phyloP scores from a whole-genome alignment of 2,113 vertebrate species.

The Coregonus clupeaformis region DNA sequence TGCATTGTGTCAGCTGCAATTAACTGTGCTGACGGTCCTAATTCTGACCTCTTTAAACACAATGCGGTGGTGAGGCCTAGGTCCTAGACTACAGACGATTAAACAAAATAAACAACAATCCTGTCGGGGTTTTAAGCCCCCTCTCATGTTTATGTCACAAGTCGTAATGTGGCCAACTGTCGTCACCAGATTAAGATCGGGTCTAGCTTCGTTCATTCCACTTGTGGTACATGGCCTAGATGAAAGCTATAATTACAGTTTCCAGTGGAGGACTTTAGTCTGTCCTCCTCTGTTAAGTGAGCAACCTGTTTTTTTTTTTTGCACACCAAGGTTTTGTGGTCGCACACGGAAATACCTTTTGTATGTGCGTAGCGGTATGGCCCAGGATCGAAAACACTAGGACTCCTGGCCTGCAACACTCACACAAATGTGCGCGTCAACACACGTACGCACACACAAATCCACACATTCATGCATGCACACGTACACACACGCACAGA shows the following conservation, averaged over 20 bases:
- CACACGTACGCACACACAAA: background rate
- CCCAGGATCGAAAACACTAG: too few relatives aligned
- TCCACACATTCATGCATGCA: background rate
- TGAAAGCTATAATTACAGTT: conserved; percentile 29
- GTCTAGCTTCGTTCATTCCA: conserved; percentile 15
- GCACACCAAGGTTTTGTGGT: conserved; percentile 28
- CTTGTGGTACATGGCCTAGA: conserved; percentile 15
- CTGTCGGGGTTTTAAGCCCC: conserved; percentile 8
- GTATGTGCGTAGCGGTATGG: background rate
- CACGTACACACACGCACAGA: background rate
- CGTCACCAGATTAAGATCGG: conserved; percentile 22
- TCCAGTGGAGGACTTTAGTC: conserved; percentile 11
- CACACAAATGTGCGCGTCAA: background rate
- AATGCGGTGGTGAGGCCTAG: too few relatives aligned
- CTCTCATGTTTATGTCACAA: conserved; percentile 37
- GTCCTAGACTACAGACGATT: conserved; percentile 13
- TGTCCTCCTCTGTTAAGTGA: conserved; percentile 6
- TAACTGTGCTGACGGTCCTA: too few relatives aligned
- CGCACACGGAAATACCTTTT: conserved; percentile 34
- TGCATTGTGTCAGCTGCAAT: too few relatives aligned
- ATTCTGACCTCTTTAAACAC: too few relatives aligned
- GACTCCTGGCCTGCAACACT: too few relatives aligned
- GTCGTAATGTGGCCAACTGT: conserved; percentile 22
- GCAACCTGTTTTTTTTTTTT: too few relatives aligned
- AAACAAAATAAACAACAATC: conserved; percentile 23